phyloP scores from a whole-genome alignment of 2,888 invertebrate genomes.

The Sycophila texana region DNA sequence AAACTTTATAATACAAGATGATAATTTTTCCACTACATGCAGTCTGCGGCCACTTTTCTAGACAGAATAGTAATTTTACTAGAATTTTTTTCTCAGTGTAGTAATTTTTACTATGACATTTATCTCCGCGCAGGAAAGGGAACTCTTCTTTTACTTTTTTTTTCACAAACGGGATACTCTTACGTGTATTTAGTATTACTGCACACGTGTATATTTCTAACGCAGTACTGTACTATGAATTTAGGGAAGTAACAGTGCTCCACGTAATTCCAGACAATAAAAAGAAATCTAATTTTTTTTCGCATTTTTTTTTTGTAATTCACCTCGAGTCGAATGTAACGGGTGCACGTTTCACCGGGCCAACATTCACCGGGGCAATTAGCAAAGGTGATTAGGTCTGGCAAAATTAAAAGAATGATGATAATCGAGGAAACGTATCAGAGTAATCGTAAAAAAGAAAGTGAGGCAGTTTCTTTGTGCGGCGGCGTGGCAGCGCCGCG shows the following conservation, averaged over 20 bases:
- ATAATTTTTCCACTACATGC: no score
- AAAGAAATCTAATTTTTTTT: background rate
- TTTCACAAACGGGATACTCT: background rate
- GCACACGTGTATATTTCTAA: no score
- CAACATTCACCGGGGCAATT: constrained; percentile 11
- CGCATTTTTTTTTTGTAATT: background rate
- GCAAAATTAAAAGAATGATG: constrained; percentile 18
- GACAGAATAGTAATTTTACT: no score
- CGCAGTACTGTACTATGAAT: no score
- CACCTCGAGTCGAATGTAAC: background rate
- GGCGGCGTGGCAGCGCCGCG: background rate
- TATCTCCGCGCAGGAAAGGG: no score
- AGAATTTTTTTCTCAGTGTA: no score
- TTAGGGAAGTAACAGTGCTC: no score
- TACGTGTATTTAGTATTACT: no score
- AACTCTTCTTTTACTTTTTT: background rate
- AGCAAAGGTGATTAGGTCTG: constrained; percentile 24
- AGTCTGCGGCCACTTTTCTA: no score
- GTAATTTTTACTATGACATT: no score
- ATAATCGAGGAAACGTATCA: constrained; percentile 33
- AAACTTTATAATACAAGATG: no score
- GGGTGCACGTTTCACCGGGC: background rate
- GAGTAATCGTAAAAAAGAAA: constrained; percentile 50
- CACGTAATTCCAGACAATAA: no score
- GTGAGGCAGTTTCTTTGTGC: constrained; percentile 50